Evolutionary conservation across 2,797 vertebrate species (phyloP).

Genomic region (Alcedo quadribrachys): DNA sequence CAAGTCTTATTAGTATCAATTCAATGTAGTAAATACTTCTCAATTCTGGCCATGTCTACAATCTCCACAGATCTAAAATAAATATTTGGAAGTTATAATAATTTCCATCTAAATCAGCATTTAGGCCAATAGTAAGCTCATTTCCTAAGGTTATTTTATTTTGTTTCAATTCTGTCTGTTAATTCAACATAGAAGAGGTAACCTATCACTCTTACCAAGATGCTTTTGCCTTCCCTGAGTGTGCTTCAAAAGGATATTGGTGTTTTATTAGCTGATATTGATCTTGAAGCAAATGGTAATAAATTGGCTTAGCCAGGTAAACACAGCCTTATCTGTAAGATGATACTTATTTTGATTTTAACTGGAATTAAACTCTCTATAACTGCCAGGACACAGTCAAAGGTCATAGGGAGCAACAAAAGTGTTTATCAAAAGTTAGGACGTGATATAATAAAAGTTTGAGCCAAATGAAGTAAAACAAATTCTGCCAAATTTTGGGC

Average conservation of each 20-base stretch:
- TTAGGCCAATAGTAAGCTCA: background rate
- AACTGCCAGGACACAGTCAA: background rate
- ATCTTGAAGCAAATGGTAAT: conserved; percentile 31
- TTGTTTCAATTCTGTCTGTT: background rate
- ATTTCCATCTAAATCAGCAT: background rate
- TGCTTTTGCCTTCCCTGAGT: conserved; percentile 3
- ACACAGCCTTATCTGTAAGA: background rate
- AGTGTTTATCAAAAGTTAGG: background rate
- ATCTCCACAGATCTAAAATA: background rate
- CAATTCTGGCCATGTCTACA: background rate
- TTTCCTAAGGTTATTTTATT: background rate
- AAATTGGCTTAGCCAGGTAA: conserved; percentile 36
- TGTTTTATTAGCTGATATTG: conserved; percentile 19
- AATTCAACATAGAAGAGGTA: background rate
- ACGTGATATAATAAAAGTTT: background rate
- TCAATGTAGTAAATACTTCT: background rate
- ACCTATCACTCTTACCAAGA: background rate
- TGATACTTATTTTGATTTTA: background rate
- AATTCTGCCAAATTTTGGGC: background rate
- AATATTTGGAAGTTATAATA: background rate
- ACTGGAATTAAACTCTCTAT: conserved; percentile 9
- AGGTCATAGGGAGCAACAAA: background rate
- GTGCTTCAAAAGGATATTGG: background rate
- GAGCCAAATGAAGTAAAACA: conserved; percentile 9
- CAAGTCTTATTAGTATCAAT: background rate